Base-by-base conservation (phyloP, 2,113 vertebrate species). In the Microcebus ravelobensis region DNA sequence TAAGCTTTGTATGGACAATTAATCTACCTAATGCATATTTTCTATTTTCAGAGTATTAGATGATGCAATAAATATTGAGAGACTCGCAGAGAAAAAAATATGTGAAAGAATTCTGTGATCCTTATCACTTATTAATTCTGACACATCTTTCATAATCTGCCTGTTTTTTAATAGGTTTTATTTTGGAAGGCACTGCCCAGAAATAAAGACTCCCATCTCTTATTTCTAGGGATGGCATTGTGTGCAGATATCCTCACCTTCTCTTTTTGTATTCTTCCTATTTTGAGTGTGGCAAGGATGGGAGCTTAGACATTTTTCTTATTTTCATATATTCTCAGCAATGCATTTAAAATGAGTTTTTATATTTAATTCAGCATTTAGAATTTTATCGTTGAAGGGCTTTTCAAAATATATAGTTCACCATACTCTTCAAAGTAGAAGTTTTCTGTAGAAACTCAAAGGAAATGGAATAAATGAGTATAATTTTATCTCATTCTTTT, bases 1-100 rank as follows among this genome's bases (percentile, higher is more conserved):
- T 96, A 91, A 96, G 63, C 90, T 91, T 45, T 89, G 48, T 91
- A 94, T 45, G 65, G 94, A 91, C 88, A 67, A 50, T 96, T 97
- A 63, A 94, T 91, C 86, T 81, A 14, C 61, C 59, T 17, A 83
- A 70, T 42, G 89, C 8, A 23, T 48, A 79, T 29, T 31, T 27
- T 83, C 86, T 45, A 12, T 25, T 71, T 87, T 90, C 52, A 84
- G n/a, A 87, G 39, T 36, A 59, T 77, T 86, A 31, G n/a, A 52
- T 92, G 71, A 50, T 92, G 15, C 8, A 48, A 71, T 59, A 70
- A 76, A 29, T 83, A 48, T 23, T 50, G 59, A 17, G 80, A 73
- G 48, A 1, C 15, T 88, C 79, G 18, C 63, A 68, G 61, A 93
- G 50, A 45, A n/a, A 68, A 90, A 87, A 14, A 63, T 5, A 8